Evolutionary conservation across 2,113 vertebrate species (phyloP).

Genomic region (Bos javanicus): DNA sequence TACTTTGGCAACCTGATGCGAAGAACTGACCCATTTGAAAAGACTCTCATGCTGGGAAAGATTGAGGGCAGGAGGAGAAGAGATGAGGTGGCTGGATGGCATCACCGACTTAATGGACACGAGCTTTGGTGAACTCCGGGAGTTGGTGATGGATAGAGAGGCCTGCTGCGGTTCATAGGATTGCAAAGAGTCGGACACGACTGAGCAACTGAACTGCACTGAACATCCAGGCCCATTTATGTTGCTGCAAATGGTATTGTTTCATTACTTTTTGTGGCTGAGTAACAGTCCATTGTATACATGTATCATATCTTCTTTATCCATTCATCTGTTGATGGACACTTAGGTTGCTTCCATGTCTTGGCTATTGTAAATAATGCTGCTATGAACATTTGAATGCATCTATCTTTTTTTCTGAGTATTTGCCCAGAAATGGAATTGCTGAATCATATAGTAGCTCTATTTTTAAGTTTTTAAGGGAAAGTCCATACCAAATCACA

Average conservation of each 20-base stretch:
- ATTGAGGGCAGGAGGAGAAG: too few relatives aligned
- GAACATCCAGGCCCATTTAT: neutral
- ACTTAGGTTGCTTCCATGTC: neutral
- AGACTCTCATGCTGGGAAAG: too few relatives aligned
- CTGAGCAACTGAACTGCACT: too few relatives aligned
- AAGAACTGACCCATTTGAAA: too few relatives aligned
- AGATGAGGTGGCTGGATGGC: too few relatives aligned
- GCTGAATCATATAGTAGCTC: neutral
- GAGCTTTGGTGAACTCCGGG: fast-evolving
- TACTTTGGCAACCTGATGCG: too few relatives aligned
- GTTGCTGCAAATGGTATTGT: neutral
- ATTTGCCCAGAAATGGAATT: neutral
- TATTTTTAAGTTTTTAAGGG: neutral
- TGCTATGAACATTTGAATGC: neutral
- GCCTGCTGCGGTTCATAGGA: too few relatives aligned
- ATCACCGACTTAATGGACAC: too few relatives aligned
- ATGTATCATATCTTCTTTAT: neutral
- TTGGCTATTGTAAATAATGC: neutral
- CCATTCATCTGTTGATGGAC: neutral
- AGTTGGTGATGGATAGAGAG: too few relatives aligned
- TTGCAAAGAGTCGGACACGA: fast-evolving
- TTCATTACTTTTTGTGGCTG: neutral
- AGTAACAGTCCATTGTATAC: neutral
- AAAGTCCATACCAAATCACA: neutral
- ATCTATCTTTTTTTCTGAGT: neutral